Percentiles rank a stretch among this genome's conserved stretches.
Conservation (phyloP, 2,888 invertebrate species). For the Carcina quercana region DNA sequence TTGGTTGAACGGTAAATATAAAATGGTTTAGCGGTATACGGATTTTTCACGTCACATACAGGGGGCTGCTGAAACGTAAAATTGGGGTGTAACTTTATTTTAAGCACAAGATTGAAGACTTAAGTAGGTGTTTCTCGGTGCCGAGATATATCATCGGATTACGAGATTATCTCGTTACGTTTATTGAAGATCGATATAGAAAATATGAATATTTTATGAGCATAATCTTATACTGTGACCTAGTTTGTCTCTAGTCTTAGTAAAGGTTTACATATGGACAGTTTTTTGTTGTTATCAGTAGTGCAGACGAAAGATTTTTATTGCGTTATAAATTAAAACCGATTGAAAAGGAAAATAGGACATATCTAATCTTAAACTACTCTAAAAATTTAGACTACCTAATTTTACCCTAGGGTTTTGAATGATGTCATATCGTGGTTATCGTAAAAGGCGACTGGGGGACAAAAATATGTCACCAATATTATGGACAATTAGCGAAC, state of each 20-base stretch:
- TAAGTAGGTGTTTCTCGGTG: slow-evolving; percentile 39
- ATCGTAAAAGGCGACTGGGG: too few relatives aligned
- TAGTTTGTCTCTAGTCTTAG: not conserved
- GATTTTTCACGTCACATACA: slow-evolving; percentile 50
- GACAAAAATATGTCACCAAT: too few relatives aligned
- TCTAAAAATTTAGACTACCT: too few relatives aligned
- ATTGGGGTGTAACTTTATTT: slow-evolving; percentile 70
- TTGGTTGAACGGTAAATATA: not conserved
- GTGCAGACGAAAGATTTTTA: too few relatives aligned
- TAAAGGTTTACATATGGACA: too few relatives aligned
- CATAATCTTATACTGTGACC: not conserved
- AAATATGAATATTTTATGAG: not conserved
- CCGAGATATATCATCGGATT: slow-evolving; percentile 37
- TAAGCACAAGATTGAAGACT: slow-evolving; percentile 60
- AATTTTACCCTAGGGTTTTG: too few relatives aligned
- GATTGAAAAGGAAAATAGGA: too few relatives aligned
- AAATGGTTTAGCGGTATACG: slow-evolving; percentile 20
- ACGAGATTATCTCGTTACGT: slow-evolving; percentile 40
- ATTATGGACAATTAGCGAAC: too few relatives aligned
- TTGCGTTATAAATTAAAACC: too few relatives aligned
- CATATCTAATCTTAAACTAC: too few relatives aligned
- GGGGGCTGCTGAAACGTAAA: slow-evolving; percentile 59
- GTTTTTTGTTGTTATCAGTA: too few relatives aligned
- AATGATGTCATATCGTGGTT: too few relatives aligned
- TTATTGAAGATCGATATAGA: slow-evolving; percentile 23